Base-by-base conservation (phyloP, 2,888 invertebrate genomes). In the Tiliacea aurago region DNA sequence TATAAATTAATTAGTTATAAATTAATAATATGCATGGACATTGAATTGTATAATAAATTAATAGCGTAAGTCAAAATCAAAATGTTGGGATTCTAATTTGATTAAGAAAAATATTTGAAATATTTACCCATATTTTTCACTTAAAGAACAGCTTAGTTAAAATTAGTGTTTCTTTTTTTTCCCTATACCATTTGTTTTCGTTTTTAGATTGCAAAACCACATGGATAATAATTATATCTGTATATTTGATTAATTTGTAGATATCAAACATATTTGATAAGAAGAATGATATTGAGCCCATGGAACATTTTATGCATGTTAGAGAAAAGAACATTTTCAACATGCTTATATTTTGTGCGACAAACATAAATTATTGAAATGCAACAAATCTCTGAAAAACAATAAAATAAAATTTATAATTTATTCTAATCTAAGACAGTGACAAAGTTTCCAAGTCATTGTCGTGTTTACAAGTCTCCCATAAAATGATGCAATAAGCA, bases 401-500 rank as follows among this genome's bases (percentile, higher is more conserved):
- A 41, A 43, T n/a, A 13, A 49, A 41, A 33, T 15, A 1, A n/a
- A 33, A 28, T 4, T 28, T 41, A 0, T 28, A 20, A 4, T 37
- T 11, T 28, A 45, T 13, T 76, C 7, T 11, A n/a, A n/a, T 45
- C 5, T 11, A 47, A 9, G 5, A 41, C n/a, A n/a, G 33, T 13
- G n/a, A 33, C 28, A 18, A 72, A 20, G 4, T 45, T 55, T 37
- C 4, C 5, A 45, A n/a, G n/a, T n/a, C n/a, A n/a, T n/a, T n/a
- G n/a, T n/a, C n/a, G n/a, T n/a, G 6, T 41, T 59, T 15, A 58
- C 6, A 51, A 2, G 18, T 28, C 49, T 51, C 15, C 15, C 53
- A 18, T n/a, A 28, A 23, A 53, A 49, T 69, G 43, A 55, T 68
- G 49, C 55, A 78, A 81, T 47, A 20, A 23, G 49, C 53, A 55